Conservation (phyloP, 2,888 invertebrate genomes). For the Herminia tarsipennalis region DNA sequence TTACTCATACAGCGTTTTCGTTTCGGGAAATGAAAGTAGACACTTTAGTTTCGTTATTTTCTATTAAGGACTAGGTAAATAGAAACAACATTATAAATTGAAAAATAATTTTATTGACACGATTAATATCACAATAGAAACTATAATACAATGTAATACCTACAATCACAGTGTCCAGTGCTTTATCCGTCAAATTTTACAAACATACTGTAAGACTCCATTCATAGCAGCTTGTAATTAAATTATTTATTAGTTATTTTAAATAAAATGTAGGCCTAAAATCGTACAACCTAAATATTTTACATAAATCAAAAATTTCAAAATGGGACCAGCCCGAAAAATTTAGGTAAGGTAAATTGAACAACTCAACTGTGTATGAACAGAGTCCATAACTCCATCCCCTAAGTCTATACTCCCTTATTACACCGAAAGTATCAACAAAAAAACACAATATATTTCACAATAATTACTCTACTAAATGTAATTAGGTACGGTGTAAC, state of each 20-base stretch:
- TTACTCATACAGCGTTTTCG: too few species aligned
- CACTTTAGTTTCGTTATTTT: too few species aligned
- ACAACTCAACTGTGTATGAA: slow-evolving; percentile 29
- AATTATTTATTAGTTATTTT: neutral
- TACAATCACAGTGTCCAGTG: slow-evolving; percentile 63
- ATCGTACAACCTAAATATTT: slow-evolving; percentile 12
- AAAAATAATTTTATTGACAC: slow-evolving; percentile 56
- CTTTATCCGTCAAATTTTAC: slow-evolving; percentile 49
- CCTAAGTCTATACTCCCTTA: slow-evolving; percentile 22
- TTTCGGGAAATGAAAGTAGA: too few species aligned
- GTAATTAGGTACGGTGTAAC: slow-evolving; percentile 38
- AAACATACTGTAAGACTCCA: slow-evolving; percentile 22
- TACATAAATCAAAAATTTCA: slow-evolving; percentile 14
- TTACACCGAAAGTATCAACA: slow-evolving; percentile 30
- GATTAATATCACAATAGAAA: slow-evolving; percentile 52
- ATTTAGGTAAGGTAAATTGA: slow-evolving; percentile 13
- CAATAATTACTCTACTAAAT: slow-evolving; percentile 25
- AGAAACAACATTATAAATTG: slow-evolving; percentile 17
- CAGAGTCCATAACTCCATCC: slow-evolving; percentile 14
- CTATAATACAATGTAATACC: slow-evolving; percentile 46
- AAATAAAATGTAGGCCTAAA: slow-evolving; percentile 15
- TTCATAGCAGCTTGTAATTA: slow-evolving; percentile 26
- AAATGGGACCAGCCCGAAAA: slow-evolving; percentile 38
- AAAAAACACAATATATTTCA: slow-evolving; percentile 23
- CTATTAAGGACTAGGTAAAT: neutral